phyloP scores from a whole-genome alignment of 2,888 invertebrate genomes.

The Rhopalosiphum nymphaeae region DNA sequence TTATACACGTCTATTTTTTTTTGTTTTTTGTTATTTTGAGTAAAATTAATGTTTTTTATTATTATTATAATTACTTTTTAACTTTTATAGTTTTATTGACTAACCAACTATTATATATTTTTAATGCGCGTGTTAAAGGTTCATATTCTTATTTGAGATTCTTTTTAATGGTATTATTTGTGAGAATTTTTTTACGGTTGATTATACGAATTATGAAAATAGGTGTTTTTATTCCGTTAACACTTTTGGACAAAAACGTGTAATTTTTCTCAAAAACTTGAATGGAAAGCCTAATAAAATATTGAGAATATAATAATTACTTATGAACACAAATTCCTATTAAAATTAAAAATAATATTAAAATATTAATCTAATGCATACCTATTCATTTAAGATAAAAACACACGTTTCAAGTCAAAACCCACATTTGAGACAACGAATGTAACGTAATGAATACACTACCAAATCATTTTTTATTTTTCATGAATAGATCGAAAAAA shows the following conservation, averaged over 20 bases:
- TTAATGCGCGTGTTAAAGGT: slow-evolving; percentile 14
- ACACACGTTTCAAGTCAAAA: neutral
- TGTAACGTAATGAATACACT: neutral
- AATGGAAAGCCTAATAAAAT: neutral
- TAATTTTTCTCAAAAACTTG: neutral
- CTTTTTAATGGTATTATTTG: neutral
- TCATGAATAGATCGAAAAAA: neutral
- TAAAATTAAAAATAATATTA: neutral
- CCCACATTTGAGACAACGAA: neutral
- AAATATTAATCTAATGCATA: neutral
- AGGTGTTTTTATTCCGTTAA: neutral
- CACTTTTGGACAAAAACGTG: neutral
- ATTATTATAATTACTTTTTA: neutral
- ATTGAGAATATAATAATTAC: neutral
- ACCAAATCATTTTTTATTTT: neutral
- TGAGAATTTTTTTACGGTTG: neutral
- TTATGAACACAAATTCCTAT: neutral
- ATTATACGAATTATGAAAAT: neutral
- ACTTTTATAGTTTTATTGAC: neutral
- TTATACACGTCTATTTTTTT: neutral
- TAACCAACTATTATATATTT: neutral
- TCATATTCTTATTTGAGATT: slow-evolving; percentile 15
- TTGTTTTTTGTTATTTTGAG: neutral
- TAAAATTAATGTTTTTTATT: neutral
- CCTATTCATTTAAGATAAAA: neutral